Conservation (phyloP, 1,140 invertebrate genomes). For the Hypsibius dujardini region DNA sequence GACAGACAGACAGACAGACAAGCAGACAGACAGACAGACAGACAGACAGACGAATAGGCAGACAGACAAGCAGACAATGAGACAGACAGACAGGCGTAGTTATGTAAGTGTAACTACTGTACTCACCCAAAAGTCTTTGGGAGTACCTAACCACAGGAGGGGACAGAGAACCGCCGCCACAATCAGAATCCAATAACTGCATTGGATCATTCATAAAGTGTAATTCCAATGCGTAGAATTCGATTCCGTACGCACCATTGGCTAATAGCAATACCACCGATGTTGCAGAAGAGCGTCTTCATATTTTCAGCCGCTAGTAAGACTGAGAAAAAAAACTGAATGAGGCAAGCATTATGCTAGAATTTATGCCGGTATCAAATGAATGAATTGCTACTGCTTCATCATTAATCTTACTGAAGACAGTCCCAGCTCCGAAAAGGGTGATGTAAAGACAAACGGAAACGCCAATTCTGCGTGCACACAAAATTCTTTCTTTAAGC, state of each 20-base stretch:
- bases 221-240: too few species aligned
- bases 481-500: not conserved
- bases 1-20: too few species aligned
- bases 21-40: too few species aligned
- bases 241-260: too few species aligned
- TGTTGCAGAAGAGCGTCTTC: conserved; percentile 37
- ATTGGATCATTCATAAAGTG: too few species aligned
- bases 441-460: conserved; percentile 42
- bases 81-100: too few species aligned
- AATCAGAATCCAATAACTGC: conserved; percentile 46
- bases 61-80: too few species aligned
- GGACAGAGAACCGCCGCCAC: conserved; percentile 44
- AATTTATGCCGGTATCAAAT: too few species aligned
- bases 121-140: conserved; percentile 47
- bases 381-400: too few species aligned
- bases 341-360: too few species aligned
- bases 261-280: conserved; percentile 33
- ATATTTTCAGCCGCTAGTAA: conserved; percentile 47
- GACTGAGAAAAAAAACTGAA: conserved; percentile 31
- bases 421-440: conserved; percentile 48
- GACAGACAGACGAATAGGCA: too few species aligned
- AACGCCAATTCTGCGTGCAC: conserved; percentile 32
- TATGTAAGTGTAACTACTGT: too few species aligned
- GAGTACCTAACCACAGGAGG: conserved; percentile 48
- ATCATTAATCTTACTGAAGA: conserved; percentile 38